Evolutionary conservation across 2,113 vertebrate species (phyloP), one percentile per base, ranked within the genome.

Genomic region (Axis porcinus): DNA sequence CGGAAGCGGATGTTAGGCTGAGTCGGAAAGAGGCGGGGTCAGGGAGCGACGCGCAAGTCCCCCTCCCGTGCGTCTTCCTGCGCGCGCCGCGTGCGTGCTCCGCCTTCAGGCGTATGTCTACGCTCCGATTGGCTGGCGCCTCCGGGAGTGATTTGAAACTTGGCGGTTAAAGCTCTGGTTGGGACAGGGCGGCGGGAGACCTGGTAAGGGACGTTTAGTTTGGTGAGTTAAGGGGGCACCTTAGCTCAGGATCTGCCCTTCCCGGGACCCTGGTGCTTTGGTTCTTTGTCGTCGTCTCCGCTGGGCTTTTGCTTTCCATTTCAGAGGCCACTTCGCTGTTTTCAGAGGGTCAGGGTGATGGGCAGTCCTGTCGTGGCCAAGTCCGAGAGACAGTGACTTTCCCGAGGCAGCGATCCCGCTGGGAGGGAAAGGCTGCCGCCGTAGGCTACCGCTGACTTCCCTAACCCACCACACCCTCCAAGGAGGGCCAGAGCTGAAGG

Each of bases 141-240:
- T 93, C 93, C 52, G 55, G 23, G 27, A 19, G 3, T 0, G 4
- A 64, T 98, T 98, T 98, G 97, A 98, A 98, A 82, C 19, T 94
- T 94, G 97, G 95, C 98, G 97, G 98, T 98, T 98, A 92, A 81
- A 78, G 54, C 13, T 67, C 78, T 27, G 25, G 19, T 57, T 92
- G 55, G 25, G 43, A 78, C 43, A 0, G 55, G 89, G 82, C 81
- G 3, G n/a, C 81, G 3, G 74, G 86, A 96, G 67, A 67, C 40
- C 3, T 0, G 28, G 50, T n/a, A 93, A 94, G 57, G 57, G 83
- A 64, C 74, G 6, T 67, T 54, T 36, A 40, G 47, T 85, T 97
- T 40, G 97, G 95, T 94, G 93, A 97, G 95, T 95, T 85, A 43
- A 14, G 43, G 27, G 74, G 40, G 23, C 45, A 21, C 13, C 36